Evolutionary conservation across 1,140 invertebrate genomes (phyloP).

Genomic region (Acromyrmex charruanus): DNA sequence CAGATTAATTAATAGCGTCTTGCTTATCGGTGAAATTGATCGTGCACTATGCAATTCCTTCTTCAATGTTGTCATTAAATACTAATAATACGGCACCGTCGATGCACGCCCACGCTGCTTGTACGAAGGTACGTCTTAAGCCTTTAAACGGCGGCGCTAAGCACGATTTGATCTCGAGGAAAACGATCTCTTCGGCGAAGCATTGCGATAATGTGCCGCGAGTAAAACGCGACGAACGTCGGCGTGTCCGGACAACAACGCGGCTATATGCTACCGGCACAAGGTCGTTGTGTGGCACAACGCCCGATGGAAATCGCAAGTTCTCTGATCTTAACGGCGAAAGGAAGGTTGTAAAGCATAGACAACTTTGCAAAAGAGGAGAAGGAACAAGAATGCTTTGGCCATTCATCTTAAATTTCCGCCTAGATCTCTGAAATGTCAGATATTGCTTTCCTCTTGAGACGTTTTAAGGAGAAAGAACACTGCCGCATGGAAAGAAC

Average conservation of each 20-base stretch:
- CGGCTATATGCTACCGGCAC: conserved; percentile 45
- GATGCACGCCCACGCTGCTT: neutral
- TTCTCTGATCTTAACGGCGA: conserved; percentile 54
- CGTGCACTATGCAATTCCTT: neutral
- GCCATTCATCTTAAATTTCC: conserved; percentile 32
- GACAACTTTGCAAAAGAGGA: conserved; percentile 21
- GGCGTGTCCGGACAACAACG: conserved; percentile 30
- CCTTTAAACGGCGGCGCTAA: conserved; percentile 19
- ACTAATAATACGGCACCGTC: conserved; percentile 1
- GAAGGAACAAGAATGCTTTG: conserved; percentile 5
- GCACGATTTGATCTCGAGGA: conserved; percentile 8
- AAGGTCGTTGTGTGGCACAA: conserved; percentile 51
- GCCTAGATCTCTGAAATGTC: conserved; percentile 27
- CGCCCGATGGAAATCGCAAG: conserved; percentile 49
- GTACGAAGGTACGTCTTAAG: conserved; percentile 4
- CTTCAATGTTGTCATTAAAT: neutral
- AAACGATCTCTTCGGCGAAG: conserved; percentile 23
- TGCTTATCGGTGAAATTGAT: conserved; percentile 15
- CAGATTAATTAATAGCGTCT: conserved; percentile 13
- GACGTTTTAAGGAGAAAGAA: neutral
- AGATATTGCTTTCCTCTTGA: neutral
- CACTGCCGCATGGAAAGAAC: neutral
- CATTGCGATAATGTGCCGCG: conserved; percentile 25
- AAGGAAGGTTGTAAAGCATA: conserved; percentile 47
- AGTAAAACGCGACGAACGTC: conserved; percentile 26